Evolutionary conservation across 2,113 vertebrate genomes (phyloP), one percentile per base, ranked within the genome.

Genomic region (Oenanthe oenanthe): DNA sequence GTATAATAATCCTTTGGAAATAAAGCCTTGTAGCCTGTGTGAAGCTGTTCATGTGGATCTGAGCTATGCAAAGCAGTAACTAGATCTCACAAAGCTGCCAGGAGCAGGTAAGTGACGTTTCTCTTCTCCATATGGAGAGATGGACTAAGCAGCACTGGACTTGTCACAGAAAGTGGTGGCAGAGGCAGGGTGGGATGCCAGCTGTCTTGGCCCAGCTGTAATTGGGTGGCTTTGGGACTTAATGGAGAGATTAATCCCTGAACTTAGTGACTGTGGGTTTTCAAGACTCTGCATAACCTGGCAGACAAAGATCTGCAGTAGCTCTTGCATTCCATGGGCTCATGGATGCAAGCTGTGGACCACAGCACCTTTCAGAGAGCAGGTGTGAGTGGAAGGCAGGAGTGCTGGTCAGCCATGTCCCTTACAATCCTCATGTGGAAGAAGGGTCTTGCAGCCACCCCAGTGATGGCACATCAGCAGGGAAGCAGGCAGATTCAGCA

Each of bases 41-140:
- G 82, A 57, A 77, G 78, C 78, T 85, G 22, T 73, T 79, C 22
- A 4, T 2, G 2, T 48, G 63, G 61, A 73, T 93, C 36, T 65
- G 54, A 87, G 57, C 32, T 62, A 70, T 94, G 93, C 66, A 82
- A 73, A 93, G 92, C 88, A 65, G 53, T 85, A 85, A 38, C 36
- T 58, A 66, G 38, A 78, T 79, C 42, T 88, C 54, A 51, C 42
- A 76, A 31, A 67, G 61, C 89, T 91, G 51, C 85, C 85, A 2
- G 3, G 56, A 95, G 51, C 84, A 90, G 93, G 85, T 96, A 80
- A 92, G 88, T 92, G 85, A 42, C 54, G 58, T 85, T 82, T 68
- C 58, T 18, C 36, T 89, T 80, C 61, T 92, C 58, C 32, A 0
- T 51, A 17, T 1, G 7, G 16, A 53, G 58, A 57, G 56, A 40